Base-by-base conservation (phyloP, 2,797 vertebrate genomes). In the Sebastes nivosus region DNA sequence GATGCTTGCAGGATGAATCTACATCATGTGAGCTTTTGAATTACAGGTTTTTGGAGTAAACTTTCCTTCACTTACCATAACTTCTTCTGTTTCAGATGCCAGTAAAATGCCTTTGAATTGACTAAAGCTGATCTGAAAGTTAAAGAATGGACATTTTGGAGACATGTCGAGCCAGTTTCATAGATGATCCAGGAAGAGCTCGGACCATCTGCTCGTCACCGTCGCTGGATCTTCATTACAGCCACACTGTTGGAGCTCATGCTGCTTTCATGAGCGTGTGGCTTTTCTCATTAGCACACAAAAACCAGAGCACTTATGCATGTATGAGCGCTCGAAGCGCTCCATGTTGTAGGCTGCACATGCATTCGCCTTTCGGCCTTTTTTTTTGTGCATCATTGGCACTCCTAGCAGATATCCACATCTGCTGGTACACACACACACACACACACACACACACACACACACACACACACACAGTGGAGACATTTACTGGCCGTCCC, bases 121-220 rank as follows among this genome's bases (percentile, higher is more conserved):
- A 78, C 54, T 58, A 32, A 68, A 60, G 52, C 14, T 9, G 16
- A 46, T 74, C 57, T 57, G 30, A 77, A 75, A 75, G 78, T 76
- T 55, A 76, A 70, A 87, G 65, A 76, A 32, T 68, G 36, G 34
- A 50, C 25, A 36, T 69, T 54, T 73, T 78, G 59, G 65, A 79
- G 38, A 30, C 25, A 12, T 55, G 55, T 83, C 13, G 74, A 72
- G 83, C 85, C 83, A 87, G 73, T 71, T 79, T 69, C 42, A 27
- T 29, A 34, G 46, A 75, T 22, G 57, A 58, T 60, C 67, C 63
- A 38, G 61, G 75, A 80, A 75, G 71, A 77, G 63, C 75, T 77
- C 16, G 10, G 79, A 75, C 91, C 92, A 91, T 91, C 91, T 91
- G 88, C 79, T 89, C 67, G 0, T 79, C 75, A 38, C 25, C 9